Evolutionary conservation across 1,140 invertebrate species (phyloP).

Genomic region (Aleiodes sp.): DNA sequence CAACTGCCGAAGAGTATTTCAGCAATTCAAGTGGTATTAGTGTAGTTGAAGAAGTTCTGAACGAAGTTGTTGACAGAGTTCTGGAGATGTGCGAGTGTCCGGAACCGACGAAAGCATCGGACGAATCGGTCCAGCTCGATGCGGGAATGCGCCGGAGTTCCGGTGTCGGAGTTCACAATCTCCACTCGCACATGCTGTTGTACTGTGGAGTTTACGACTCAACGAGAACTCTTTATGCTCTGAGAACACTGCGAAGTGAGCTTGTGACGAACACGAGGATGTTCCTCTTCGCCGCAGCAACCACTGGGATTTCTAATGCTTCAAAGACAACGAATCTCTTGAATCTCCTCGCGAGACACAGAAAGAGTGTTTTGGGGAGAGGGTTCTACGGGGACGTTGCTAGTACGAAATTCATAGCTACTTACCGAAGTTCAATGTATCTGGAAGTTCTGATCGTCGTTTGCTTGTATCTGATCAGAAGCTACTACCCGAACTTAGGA

Average conservation of each 20-base stretch:
- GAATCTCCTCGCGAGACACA: slow-evolving; percentile 77
- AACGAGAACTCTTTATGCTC: slow-evolving; percentile 79
- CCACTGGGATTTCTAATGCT: slow-evolving; percentile 72
- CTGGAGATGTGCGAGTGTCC: slow-evolving; percentile 53
- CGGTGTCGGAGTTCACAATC: slow-evolving; percentile 73
- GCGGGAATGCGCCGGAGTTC: slow-evolving; percentile 22
- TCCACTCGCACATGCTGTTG: slow-evolving; percentile 85
- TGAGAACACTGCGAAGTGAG: slow-evolving; percentile 79
- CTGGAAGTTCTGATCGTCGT: slow-evolving; percentile 83
- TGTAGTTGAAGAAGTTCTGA: slow-evolving; percentile 68
- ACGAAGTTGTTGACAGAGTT: slow-evolving; percentile 69
- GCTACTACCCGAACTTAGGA: slow-evolving; percentile 80
- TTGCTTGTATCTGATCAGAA: slow-evolving; percentile 82
- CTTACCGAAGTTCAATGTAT: slow-evolving; percentile 82
- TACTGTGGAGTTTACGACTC: slow-evolving; percentile 87
- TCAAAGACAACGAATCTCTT: slow-evolving; percentile 69
- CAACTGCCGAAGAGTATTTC: slow-evolving; percentile 72
- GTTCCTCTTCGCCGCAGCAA: slow-evolving; percentile 77
- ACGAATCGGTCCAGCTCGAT: slow-evolving; percentile 48
- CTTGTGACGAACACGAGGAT: slow-evolving; percentile 78
- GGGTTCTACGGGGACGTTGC: slow-evolving; percentile 79
- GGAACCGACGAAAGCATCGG: slow-evolving; percentile 51
- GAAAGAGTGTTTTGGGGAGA: slow-evolving; percentile 83
- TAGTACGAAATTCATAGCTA: slow-evolving; percentile 70
- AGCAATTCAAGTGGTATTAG: slow-evolving; percentile 58